These are phyloP conservation scores for Hippocampus mohnikei DNA, from an alignment of 2,113 vertebrate species.

Conservation along the genomic window DNA sequence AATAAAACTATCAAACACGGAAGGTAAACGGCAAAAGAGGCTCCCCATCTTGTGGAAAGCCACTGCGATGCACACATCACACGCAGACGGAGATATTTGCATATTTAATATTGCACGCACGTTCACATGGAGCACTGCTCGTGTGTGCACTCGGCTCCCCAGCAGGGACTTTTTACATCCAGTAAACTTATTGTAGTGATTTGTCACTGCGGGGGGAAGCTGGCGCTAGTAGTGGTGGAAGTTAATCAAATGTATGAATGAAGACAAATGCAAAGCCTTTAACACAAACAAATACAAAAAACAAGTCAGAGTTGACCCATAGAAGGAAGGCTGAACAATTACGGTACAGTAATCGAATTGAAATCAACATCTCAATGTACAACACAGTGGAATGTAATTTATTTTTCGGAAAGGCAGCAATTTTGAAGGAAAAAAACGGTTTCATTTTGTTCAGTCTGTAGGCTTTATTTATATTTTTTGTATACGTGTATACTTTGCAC, in stretches of 20 bases:
- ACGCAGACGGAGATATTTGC: constrained; percentile 16
- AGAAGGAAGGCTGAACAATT: too few species aligned
- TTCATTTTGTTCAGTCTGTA: too few species aligned
- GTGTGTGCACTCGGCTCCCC: not conserved
- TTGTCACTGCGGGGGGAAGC: constrained; percentile 18
- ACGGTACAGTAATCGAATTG: too few species aligned
- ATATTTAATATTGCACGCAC: not conserved
- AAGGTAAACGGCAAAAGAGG: constrained; percentile 42
- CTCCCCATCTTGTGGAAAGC: constrained; percentile 55
- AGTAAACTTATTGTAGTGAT: constrained; percentile 19
- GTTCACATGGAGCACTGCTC: not conserved
- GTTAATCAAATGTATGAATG: not conserved
- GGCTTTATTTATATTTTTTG: too few species aligned
- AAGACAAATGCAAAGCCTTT: not conserved
- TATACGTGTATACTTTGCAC: too few species aligned
- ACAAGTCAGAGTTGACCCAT: too few species aligned
- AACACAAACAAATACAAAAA: not conserved
- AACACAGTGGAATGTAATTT: too few species aligned
- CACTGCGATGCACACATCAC: constrained; percentile 34
- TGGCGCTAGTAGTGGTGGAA: not conserved
- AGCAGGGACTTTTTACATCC: constrained; percentile 6
- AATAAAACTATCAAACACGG: constrained; percentile 55
- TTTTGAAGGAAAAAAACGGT: too few species aligned
- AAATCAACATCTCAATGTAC: too few species aligned
- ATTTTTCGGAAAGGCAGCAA: too few species aligned